Evolutionary conservation across 1,140 invertebrate genomes (phyloP).

Genomic region (Drosophila melanica): DNA sequence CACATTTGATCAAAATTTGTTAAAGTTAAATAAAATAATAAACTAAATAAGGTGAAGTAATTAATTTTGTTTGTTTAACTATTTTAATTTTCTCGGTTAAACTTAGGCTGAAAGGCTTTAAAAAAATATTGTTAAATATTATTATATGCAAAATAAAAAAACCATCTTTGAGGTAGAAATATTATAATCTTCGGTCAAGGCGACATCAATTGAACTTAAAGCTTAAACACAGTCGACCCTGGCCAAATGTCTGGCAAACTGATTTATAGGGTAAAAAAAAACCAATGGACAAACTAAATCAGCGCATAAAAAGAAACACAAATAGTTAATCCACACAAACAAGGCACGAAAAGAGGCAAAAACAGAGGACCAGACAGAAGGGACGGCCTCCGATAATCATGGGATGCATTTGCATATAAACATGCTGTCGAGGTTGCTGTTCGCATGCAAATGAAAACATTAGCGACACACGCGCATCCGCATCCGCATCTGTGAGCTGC

Average conservation of each 20-base stretch:
- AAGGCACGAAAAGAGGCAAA: not conserved
- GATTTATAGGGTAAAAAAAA: not conserved
- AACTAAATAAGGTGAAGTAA: too few relatives aligned
- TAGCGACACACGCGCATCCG: constrained; percentile 63
- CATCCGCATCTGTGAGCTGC: constrained; percentile 25
- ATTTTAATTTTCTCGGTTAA: too few relatives aligned
- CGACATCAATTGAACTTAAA: not conserved
- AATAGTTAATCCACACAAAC: constrained; percentile 59
- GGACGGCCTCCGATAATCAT: constrained; percentile 64
- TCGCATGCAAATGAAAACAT: constrained; percentile 81
- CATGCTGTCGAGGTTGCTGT: constrained; percentile 66
- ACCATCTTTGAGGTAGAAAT: too few relatives aligned
- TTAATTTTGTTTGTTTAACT: too few relatives aligned
- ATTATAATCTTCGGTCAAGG: not conserved
- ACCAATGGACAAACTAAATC: constrained; percentile 58
- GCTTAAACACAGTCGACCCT: not conserved
- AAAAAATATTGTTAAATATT: too few relatives aligned
- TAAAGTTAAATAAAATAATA: too few relatives aligned
- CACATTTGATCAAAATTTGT: too few relatives aligned
- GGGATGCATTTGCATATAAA: constrained; percentile 74
- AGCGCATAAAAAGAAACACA: constrained; percentile 43
- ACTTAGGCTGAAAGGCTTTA: too few relatives aligned
- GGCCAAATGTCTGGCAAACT: not conserved
- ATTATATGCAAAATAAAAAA: too few relatives aligned
- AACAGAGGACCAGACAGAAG: constrained; percentile 4